Evolutionary conservation across 37 sponge, comb jelly and placozoan genomes (phyloP).

Genomic region (Beroe forskalii): DNA sequence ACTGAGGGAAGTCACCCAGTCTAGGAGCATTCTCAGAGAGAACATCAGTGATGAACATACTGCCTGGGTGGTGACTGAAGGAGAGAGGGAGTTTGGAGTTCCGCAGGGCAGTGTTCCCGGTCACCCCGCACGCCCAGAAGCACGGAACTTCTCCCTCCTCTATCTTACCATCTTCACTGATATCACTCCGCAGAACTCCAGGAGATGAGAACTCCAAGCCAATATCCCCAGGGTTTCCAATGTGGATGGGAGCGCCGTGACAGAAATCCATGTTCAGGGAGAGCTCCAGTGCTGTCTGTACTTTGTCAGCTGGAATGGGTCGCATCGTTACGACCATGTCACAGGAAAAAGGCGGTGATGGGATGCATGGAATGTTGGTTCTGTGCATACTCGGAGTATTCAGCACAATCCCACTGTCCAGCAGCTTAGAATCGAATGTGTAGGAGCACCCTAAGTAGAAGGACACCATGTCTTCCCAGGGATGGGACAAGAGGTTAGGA

Average conservation of each 20-base stretch:
- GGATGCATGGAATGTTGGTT: constrained; percentile 69
- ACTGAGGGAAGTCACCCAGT: not conserved
- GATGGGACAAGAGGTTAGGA: constrained; percentile 67
- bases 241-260: constrained; percentile 92
- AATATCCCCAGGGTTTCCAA: constrained; percentile 82
- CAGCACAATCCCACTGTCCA: constrained; percentile 67
- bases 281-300: constrained; percentile 62
- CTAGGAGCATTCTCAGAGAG: not conserved
- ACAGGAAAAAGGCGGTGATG: constrained; percentile 66
- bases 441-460: constrained; percentile 94
- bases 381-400: constrained; percentile 76
- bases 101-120: constrained; percentile 67
- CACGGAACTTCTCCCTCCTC: constrained; percentile 77
- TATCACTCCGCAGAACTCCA: constrained; percentile 53
- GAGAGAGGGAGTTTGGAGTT: constrained; percentile 69
- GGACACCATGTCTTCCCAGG: constrained; percentile 75
- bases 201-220: constrained; percentile 67
- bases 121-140: constrained; percentile 96
- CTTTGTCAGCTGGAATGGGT: constrained; percentile 55
- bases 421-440: constrained; percentile 76
- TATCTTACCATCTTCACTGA: constrained; percentile 66
- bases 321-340: constrained; percentile 81
- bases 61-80: constrained; percentile 82
- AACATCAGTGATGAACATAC: constrained; percentile 85
- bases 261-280: not conserved